Evolutionary conservation across 1,140 invertebrate species (phyloP), one percentile per base, ranked within the genome.

Genomic region (Caenorhabditis tropicalis): DNA sequence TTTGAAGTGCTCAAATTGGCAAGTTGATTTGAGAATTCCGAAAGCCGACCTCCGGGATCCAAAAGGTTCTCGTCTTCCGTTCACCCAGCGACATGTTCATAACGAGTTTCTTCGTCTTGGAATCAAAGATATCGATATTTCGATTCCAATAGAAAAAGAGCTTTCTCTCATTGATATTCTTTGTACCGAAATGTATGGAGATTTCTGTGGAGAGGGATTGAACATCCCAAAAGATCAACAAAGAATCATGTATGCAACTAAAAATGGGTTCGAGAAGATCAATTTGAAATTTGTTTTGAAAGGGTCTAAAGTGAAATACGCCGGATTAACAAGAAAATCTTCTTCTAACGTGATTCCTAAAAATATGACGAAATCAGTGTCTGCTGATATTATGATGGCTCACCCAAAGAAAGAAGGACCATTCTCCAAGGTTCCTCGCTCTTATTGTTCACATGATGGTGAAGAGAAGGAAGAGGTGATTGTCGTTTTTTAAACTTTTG

Each of bases 21-120:
- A 60, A 27, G 31, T 83, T 33, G 82, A 83, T 36, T 19, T 79
- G 10, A 48, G 84, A 6, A 79, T 85, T 7, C 80, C 84, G 19
- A 85, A 82, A 46, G 84, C 80, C 2, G 84, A 85, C 39, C 46
- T 85, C 1, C 39, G 84, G 4, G 79, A 85, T 21, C 84, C 84
- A n/a, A 74, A 16, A 16, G 83, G 58, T n/a, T 43, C 36, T 56
- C 65, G 83, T 33, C 83, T 84, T 16, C 83, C 83, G 31, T 84
- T 56, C 49, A 21, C 36, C 3, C 83, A 84, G 21, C n/a, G 74
- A n/a, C 60, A 84, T 29, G 83, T 84, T 12, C 83, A 84, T 29
- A 43, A 65, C 6, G 83, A 84, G 27, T 84, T 79, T 31, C 39
- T 84, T 19, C 27, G 49, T n/a, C 33, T 84, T 1, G 24, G 46